These are phyloP conservation scores for Sebastes fasciatus DNA, from an alignment of 2,113 vertebrate species.

Conservation along the genomic window DNA sequence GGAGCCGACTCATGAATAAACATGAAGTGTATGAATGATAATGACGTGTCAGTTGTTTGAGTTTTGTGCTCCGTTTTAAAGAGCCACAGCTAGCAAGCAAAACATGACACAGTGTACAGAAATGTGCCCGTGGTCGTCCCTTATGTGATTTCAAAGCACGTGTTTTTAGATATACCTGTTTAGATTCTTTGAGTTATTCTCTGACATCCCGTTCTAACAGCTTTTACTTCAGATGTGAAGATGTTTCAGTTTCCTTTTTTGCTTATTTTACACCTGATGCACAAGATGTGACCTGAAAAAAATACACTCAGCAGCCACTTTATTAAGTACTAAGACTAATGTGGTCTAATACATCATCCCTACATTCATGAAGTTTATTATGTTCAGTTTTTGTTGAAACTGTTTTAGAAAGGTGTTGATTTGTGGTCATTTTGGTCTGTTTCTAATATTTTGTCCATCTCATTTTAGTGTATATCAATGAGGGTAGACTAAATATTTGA, in stretches of 20 bases:
- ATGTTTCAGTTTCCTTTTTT: not conserved
- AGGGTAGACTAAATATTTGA: not conserved
- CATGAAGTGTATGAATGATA: not conserved
- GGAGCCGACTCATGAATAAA: slow-evolving; percentile 1
- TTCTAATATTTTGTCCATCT: not conserved
- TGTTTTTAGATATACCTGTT: not conserved
- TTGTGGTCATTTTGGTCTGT: too few relatives aligned
- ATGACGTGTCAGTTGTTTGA: not conserved
- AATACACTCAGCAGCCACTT: not conserved
- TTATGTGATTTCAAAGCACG: not conserved
- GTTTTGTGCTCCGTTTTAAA: not conserved
- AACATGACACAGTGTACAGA: not conserved
- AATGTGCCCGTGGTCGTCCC: not conserved
- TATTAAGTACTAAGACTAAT: not conserved
- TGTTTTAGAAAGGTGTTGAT: not conserved
- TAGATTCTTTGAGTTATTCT: not conserved
- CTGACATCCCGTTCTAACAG: not conserved
- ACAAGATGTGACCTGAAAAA: not conserved
- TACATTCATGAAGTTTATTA: not conserved
- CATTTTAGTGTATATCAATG: not conserved
- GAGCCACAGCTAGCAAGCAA: not conserved
- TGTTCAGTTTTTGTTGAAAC: not conserved
- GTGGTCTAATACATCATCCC: not conserved
- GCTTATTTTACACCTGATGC: not conserved
- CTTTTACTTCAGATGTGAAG: not conserved